phyloP scores from a whole-genome alignment of 2,113 vertebrate species.

The Psephotus haematonotus region DNA sequence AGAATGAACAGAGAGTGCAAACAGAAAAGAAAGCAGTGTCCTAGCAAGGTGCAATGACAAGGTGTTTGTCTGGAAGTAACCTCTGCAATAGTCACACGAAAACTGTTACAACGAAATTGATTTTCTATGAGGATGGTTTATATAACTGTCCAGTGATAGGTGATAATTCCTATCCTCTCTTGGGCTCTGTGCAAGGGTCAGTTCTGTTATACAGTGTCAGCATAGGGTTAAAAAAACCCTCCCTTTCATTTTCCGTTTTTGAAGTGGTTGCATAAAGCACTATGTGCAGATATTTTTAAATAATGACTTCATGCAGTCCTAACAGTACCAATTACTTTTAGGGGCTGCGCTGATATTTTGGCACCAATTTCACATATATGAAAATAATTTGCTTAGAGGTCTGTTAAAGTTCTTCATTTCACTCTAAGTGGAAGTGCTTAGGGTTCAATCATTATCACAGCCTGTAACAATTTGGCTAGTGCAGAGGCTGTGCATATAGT shows the following conservation, averaged over 20 bases:
- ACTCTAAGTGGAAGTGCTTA: background rate
- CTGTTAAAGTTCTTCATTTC: background rate
- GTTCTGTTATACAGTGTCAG: background rate
- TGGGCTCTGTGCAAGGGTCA: background rate
- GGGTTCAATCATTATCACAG: background rate
- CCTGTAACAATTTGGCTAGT: conserved; percentile 4
- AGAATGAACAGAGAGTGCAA: background rate
- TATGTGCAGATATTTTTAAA: background rate
- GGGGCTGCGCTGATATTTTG: background rate
- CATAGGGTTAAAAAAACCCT: background rate
- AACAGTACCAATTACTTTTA: background rate
- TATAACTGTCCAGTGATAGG: background rate
- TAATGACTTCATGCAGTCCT: background rate
- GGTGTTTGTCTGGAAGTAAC: background rate
- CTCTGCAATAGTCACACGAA: background rate
- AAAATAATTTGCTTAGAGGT: background rate
- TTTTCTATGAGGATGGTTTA: background rate
- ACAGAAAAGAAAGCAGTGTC: background rate
- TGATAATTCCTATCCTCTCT: background rate
- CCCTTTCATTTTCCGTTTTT: background rate
- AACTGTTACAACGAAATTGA: background rate
- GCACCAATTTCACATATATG: background rate
- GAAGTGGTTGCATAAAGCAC: background rate
- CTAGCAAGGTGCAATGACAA: background rate
- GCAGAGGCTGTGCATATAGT: background rate